Evolutionary conservation across 2,888 invertebrate species (phyloP).

Genomic region (Sceliomorpha sp.): DNA sequence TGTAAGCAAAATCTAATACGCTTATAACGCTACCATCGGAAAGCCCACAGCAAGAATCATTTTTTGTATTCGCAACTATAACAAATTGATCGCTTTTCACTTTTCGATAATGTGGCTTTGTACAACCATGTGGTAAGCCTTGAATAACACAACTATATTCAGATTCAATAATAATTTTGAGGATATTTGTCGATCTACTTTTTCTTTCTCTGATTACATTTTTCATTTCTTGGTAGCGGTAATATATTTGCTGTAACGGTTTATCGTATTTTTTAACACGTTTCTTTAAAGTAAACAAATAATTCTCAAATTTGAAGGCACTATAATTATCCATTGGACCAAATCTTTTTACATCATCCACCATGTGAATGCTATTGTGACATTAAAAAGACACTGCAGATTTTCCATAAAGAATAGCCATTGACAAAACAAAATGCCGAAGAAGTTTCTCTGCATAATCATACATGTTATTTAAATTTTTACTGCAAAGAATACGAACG

Average conservation of each 20-base stretch:
- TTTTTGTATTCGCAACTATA: background rate
- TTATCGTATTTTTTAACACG: conserved; percentile 7
- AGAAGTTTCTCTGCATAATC: conserved; percentile 32
- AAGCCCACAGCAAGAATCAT: conserved; percentile 11
- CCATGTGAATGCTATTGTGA: no score
- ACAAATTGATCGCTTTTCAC: background rate
- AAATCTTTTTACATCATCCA: conserved; percentile 2
- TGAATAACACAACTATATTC: no score
- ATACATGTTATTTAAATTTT: background rate
- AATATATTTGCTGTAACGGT: conserved; percentile 7
- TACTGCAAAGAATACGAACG: conserved; percentile 21
- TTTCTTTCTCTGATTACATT: no score
- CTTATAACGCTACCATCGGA: background rate
- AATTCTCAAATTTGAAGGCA: conserved; percentile 12
- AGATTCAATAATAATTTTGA: no score
- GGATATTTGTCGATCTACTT: no score
- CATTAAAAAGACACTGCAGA: conserved; percentile 20
- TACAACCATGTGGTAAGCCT: no score
- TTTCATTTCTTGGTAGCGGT: no score
- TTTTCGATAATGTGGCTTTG: conserved; percentile 1
- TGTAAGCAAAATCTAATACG: conserved; percentile 5
- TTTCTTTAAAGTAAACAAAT: conserved; percentile 1
- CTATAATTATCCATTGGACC: conserved; percentile 10
- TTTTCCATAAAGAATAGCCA: conserved; percentile 23
- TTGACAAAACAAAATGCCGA: conserved; percentile 20